Conservation (phyloP, 2,113 vertebrate species). For the Galeopterus variegatus region DNA sequence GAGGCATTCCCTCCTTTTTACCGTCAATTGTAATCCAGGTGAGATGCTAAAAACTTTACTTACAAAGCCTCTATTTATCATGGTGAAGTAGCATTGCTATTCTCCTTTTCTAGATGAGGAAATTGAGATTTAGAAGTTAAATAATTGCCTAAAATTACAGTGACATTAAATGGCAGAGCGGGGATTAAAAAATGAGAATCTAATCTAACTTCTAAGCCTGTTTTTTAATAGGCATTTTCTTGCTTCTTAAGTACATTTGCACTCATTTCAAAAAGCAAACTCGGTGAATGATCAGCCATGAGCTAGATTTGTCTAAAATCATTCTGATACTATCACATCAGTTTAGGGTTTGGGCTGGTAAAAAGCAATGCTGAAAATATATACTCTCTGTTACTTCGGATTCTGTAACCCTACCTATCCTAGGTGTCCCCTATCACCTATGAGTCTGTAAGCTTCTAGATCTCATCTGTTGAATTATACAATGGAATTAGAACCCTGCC, state of each 20-base stretch:
- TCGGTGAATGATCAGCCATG: background rate
- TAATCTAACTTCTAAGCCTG: background rate
- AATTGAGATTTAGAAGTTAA: constrained; percentile 39
- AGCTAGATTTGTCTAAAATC: background rate
- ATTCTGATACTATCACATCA: background rate
- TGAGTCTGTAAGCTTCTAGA: background rate
- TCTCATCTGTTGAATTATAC: background rate
- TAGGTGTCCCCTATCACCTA: background rate
- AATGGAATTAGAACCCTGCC: background rate
- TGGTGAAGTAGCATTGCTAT: background rate
- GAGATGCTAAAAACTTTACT: background rate
- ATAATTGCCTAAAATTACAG: constrained; percentile 39
- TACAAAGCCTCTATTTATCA: background rate
- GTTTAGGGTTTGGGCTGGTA: background rate
- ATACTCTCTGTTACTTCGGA: background rate
- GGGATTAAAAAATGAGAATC: background rate
- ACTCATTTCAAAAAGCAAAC: constrained; percentile 32
- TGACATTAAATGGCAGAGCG: background rate
- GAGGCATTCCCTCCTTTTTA: background rate
- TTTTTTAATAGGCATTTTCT: background rate
- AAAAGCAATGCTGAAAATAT: background rate
- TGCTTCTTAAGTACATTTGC: background rate
- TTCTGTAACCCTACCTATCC: background rate
- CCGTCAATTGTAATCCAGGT: background rate
- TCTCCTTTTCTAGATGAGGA: constrained; percentile 8